These are phyloP conservation scores for Coptodon rendalli DNA, from an alignment of 2,113 vertebrate species.

Conservation along the genomic window DNA sequence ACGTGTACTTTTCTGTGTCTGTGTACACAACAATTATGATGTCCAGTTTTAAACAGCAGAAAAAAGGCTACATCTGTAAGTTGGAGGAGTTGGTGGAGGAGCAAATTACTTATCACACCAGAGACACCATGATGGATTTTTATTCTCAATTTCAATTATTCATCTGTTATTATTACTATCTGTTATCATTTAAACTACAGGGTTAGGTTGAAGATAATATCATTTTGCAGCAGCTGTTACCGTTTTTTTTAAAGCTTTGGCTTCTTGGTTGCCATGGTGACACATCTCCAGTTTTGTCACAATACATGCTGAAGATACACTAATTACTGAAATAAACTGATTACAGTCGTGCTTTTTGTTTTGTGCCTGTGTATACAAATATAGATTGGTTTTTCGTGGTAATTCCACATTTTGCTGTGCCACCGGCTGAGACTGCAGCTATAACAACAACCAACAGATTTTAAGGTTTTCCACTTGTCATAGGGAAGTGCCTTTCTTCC, in stretches of 20 bases:
- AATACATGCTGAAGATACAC: fast-evolving
- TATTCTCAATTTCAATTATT: background rate
- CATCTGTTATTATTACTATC: background rate
- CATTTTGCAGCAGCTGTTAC: background rate
- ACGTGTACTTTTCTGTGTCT: background rate
- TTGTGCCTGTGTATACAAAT: background rate
- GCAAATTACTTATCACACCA: background rate
- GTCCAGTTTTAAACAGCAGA: background rate
- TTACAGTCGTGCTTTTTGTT: fast-evolving
- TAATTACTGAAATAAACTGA: background rate
- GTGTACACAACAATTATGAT: background rate
- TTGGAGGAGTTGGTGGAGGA: background rate
- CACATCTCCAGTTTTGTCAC: background rate
- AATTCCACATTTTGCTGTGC: background rate
- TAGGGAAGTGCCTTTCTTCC: background rate
- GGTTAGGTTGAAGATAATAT: background rate
- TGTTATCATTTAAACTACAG: background rate
- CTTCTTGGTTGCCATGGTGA: background rate
- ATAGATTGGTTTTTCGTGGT: fast-evolving
- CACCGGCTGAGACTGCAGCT: background rate
- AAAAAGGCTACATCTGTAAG: background rate
- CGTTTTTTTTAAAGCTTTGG: fast-evolving
- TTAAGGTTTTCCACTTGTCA: background rate
- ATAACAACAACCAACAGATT: background rate
- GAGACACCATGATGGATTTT: background rate